Percentiles rank a stretch among this genome's conserved stretches.
These are phyloP conservation scores for Sebastes matsubarae DNA, from an alignment of 2,797 vertebrate genomes.

Conservation along the genomic window DNA sequence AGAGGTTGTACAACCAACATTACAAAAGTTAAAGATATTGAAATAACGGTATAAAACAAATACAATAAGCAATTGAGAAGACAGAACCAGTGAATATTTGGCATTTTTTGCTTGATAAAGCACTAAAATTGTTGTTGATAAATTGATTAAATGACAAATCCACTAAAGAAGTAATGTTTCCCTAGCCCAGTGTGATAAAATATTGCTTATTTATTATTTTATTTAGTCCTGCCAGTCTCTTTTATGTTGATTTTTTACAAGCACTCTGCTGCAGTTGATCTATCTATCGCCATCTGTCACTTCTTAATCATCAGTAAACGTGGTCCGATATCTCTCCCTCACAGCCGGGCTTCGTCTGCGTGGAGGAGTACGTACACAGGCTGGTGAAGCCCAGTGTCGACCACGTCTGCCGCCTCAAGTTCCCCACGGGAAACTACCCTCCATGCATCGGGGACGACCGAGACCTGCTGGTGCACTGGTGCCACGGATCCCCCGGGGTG, in stretches of 20 bases:
- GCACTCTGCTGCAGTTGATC: too few species aligned
- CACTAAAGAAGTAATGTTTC: not conserved
- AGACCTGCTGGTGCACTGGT: conserved; percentile 96
- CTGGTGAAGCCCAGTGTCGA: conserved; percentile 94
- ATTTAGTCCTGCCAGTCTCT: too few species aligned
- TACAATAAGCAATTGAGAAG: not conserved
- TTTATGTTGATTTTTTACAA: too few species aligned
- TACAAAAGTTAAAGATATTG: not conserved
- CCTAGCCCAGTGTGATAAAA: not conserved
- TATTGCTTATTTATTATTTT: not conserved
- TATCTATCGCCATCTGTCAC: not conserved
- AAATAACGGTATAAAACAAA: not conserved
- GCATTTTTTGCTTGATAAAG: not conserved
- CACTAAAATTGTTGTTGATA: not conserved
- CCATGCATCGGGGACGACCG: conserved; percentile 89
- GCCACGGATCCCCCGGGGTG: conserved; percentile 93
- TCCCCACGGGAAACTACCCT: conserved; percentile 93
- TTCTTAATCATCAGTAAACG: not conserved
- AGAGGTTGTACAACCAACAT: not conserved
- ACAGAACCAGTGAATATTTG: not conserved
- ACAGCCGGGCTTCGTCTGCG: conserved; percentile 80
- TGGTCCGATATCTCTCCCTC: not conserved
- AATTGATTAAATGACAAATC: too few species aligned
- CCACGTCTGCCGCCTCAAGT: conserved; percentile 89
- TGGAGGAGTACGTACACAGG: conserved; percentile 80